phyloP scores from a whole-genome alignment of 2,888 invertebrate species.

The Chironomus tentans region DNA sequence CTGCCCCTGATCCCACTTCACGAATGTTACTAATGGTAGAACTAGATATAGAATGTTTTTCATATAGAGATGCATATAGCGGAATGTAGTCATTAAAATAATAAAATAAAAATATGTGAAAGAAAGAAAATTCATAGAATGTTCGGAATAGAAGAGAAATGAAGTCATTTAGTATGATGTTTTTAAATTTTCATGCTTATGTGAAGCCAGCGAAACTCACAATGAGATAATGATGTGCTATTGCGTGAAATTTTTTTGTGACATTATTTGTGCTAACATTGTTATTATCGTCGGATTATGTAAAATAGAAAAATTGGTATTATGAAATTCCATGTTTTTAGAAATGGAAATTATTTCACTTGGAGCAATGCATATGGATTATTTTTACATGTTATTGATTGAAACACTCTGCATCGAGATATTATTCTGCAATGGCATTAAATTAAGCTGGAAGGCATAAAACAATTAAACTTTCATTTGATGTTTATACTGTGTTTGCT shows the following conservation, averaged over 20 bases:
- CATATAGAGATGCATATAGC: slow-evolving; percentile 29
- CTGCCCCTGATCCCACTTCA: slow-evolving; percentile 66
- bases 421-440: too few relatives aligned
- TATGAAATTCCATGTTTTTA: neutral
- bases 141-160: neutral
- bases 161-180: neutral
- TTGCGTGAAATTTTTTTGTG: neutral
- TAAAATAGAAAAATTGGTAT: neutral
- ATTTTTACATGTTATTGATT: too few relatives aligned
- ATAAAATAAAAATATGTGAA: neutral
- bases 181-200: neutral
- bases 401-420: too few relatives aligned
- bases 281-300: neutral
- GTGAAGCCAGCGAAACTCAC: neutral
- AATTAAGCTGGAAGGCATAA: too few relatives aligned
- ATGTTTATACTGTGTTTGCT: too few relatives aligned
- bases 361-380: too few relatives aligned
- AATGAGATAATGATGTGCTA: slow-evolving; percentile 2
- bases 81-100: slow-evolving; percentile 9
- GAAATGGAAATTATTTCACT: too few relatives aligned
- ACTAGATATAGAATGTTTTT: slow-evolving; percentile 46
- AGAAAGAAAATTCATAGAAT: neutral
- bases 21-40: slow-evolving; percentile 68
- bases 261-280: neutral
- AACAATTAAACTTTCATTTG: too few relatives aligned